Percentiles rank a stretch among this genome's conserved stretches.
phyloP scores from a whole-genome alignment of 2,888 invertebrate genomes.

The Heliconius erato region DNA sequence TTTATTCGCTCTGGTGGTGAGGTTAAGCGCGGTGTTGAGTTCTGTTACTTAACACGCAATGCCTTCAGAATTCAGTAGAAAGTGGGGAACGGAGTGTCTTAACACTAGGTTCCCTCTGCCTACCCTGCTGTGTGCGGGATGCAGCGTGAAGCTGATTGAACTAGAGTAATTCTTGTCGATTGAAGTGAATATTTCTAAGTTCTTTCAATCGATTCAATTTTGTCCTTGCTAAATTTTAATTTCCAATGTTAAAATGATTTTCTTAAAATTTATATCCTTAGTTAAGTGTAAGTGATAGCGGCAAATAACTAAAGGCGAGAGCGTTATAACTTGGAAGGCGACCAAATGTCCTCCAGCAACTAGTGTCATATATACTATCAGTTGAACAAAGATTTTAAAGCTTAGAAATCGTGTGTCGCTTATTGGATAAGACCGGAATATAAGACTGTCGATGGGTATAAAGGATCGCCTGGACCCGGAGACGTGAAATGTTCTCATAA shows the following conservation, averaged over 20 bases:
- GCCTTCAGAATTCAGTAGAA: too few species aligned
- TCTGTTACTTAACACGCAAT: too few species aligned
- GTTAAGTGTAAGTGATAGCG: constrained; percentile 36
- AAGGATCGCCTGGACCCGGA: constrained; percentile 55
- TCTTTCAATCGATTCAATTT: neutral
- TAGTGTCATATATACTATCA: constrained; percentile 35
- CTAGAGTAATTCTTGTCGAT: neutral
- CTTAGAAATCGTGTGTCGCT: constrained; percentile 32
- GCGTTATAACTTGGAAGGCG: constrained; percentile 34
- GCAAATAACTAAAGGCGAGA: constrained; percentile 33
- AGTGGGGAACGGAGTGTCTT: too few species aligned
- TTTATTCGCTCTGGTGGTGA: too few species aligned
- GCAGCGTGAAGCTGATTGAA: too few species aligned
- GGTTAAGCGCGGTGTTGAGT: too few species aligned
- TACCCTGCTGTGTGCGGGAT: too few species aligned
- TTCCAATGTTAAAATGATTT: neutral
- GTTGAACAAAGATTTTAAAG: constrained; percentile 26
- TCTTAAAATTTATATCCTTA: constrained; percentile 25
- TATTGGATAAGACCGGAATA: constrained; percentile 33
- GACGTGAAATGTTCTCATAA: constrained; percentile 81
- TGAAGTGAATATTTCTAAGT: neutral
- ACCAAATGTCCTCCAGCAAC: constrained; percentile 31
- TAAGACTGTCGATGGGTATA: constrained; percentile 51
- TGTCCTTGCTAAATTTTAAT: neutral
- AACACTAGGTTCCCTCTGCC: too few species aligned